phyloP scores from a whole-genome alignment of 2,797 vertebrate genomes.

The Gobio occitaniae region DNA sequence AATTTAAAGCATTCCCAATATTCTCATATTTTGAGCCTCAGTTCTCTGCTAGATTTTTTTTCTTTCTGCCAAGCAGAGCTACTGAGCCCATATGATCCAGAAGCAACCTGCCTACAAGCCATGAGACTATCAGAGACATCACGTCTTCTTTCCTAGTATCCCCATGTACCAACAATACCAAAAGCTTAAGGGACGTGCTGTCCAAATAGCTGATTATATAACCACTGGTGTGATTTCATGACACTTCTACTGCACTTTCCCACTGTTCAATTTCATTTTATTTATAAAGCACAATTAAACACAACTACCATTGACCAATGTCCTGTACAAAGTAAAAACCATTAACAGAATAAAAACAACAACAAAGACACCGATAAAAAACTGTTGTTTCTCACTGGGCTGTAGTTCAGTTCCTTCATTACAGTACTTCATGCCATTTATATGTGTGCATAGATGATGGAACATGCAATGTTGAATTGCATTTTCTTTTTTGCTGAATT shows the following conservation, averaged over 20 bases:
- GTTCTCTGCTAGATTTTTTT: neutral
- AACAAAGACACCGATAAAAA: neutral
- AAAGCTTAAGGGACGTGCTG: neutral
- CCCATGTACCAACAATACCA: neutral
- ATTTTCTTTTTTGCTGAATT: neutral
- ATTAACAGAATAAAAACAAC: neutral
- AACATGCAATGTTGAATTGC: neutral
- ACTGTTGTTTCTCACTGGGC: neutral
- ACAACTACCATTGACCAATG: neutral
- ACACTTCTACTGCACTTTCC: neutral
- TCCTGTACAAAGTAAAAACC: neutral
- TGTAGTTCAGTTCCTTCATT: too few species aligned
- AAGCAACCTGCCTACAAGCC: neutral
- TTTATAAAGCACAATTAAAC: neutral
- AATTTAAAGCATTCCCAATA: neutral
- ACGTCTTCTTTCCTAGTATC: conserved; percentile 2
- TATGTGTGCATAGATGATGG: neutral
- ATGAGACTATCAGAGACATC: neutral
- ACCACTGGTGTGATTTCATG: neutral
- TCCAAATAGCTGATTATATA: neutral
- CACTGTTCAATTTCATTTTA: neutral
- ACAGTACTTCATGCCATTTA: neutral
- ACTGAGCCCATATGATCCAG: neutral
- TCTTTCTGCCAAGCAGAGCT: neutral
- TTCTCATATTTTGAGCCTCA: neutral